phyloP scores from a whole-genome alignment of 2,113 vertebrate genomes.

The Actenoides hombroni region DNA sequence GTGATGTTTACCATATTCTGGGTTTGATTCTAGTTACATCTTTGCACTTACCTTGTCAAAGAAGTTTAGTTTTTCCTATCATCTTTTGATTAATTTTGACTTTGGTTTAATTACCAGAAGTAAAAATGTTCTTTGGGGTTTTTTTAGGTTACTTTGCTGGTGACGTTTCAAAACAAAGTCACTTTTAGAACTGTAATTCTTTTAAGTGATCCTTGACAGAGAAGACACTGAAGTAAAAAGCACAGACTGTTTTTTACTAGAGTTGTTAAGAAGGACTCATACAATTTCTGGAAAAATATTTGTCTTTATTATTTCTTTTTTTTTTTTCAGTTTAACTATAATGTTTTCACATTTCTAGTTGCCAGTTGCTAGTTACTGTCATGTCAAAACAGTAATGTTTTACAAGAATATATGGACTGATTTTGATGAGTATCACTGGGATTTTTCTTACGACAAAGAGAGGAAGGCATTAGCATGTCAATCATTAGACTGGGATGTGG shows the following conservation, averaged over 20 bases:
- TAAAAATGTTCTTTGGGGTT: neutral
- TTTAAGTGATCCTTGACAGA: neutral
- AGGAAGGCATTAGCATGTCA: neutral
- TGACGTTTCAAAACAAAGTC: neutral
- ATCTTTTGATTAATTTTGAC: neutral
- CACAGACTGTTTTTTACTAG: conserved; percentile 21
- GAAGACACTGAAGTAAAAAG: conserved; percentile 1
- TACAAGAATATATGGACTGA: neutral
- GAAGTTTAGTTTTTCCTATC: neutral
- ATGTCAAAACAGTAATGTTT: conserved; percentile 20
- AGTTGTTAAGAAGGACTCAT: neutral
- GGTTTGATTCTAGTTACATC: neutral
- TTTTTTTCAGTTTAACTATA: neutral
- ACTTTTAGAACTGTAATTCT: conserved; percentile 3
- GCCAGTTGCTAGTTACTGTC: conserved; percentile 9
- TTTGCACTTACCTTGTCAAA: neutral
- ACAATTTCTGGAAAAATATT: neutral
- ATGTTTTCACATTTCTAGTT: neutral
- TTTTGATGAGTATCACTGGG: neutral
- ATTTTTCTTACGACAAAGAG: neutral
- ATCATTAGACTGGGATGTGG: neutral
- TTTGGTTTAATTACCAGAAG: neutral
- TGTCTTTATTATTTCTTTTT: neutral
- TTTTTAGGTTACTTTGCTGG: neutral
- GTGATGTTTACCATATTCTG: neutral